Base-by-base conservation (phyloP, 2,888 invertebrate genomes). In the Aphodius sticticus region DNA sequence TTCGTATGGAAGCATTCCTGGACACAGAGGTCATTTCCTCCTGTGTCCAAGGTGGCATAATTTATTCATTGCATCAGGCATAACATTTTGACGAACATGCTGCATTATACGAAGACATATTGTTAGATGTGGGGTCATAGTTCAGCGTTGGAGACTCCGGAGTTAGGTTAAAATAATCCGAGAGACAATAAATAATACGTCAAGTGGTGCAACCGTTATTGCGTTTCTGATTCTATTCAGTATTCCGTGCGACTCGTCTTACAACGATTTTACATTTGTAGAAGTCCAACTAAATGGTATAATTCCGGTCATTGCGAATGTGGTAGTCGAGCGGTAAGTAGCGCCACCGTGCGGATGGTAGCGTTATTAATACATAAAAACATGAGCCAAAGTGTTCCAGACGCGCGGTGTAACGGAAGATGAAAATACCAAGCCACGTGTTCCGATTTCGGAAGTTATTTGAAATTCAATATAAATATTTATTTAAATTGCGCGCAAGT, bases 261-360 rank as follows among this genome's bases (percentile, higher is more conserved):
- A 53, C 53, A 53, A 53, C 53, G 53, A 53, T 53, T 53, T 53
- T 53, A 53, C 53, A 53, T 53, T 53, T 53, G 53, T 53, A 53
- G 7, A 5, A 53, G 3, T 53, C 53, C 9, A 9, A 53, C 53
- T 53, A 53, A 53, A 53, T 53, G 53, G 53, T 53, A 53, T 53
- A 53, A 53, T 53, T 53, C 53, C 53, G 12, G 9, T 26, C 26
- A 26, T 26, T 26, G 26, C 26, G 26, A 26, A 26, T 26, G 26
- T 53, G 53, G 53, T 53, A 12, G 53, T 53, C 53, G 7, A 53
- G 53, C 12, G 12, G 53, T 53, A 12, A 12, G 7, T 2, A 53
- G 9, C 53, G 12, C 9, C 53, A 53, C 53, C 26, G 6, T 53
- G 53, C 7, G 7, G 53, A 5, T 12, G 9, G 9, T 53, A 12